Conservation (phyloP, 2,797 vertebrate species). For the Acanthis flammea region DNA sequence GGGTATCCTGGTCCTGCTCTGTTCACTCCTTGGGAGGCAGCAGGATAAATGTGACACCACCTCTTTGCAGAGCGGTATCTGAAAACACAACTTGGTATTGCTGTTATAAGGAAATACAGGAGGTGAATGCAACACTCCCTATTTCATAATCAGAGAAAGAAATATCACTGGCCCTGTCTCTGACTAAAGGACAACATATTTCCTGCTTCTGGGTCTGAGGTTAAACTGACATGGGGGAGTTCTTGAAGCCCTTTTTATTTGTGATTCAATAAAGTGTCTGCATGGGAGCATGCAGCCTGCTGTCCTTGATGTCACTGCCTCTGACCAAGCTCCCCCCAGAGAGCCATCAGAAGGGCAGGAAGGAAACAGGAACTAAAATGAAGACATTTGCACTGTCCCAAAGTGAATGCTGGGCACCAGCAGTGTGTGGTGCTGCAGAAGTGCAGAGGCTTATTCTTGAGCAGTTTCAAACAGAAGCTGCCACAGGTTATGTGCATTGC, state of each 20-base stretch:
- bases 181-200: background rate
- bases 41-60: background rate
- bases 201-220: background rate
- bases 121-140: background rate
- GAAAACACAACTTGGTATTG: background rate
- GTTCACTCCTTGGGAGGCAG: fast-evolving
- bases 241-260: background rate
- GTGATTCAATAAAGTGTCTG: fast-evolving
- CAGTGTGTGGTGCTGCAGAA: background rate
- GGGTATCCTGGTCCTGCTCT: background rate
- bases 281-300: fast-evolving
- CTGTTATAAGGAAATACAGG: background rate
- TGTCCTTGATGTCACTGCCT: background rate
- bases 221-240: background rate
- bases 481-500: fast-evolving
- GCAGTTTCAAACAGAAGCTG: background rate
- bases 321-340: fast-evolving
- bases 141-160: slow-evolving; percentile 15
- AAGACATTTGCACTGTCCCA: background rate
- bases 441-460: background rate
- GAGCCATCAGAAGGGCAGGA: background rate
- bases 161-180: background rate
- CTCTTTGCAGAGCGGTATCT: background rate
- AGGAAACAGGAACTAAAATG: background rate
- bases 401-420: background rate